These are phyloP conservation scores for Ophioninae sp. DNA, from an alignment of 2,888 invertebrate species.

Conservation along the genomic window DNA sequence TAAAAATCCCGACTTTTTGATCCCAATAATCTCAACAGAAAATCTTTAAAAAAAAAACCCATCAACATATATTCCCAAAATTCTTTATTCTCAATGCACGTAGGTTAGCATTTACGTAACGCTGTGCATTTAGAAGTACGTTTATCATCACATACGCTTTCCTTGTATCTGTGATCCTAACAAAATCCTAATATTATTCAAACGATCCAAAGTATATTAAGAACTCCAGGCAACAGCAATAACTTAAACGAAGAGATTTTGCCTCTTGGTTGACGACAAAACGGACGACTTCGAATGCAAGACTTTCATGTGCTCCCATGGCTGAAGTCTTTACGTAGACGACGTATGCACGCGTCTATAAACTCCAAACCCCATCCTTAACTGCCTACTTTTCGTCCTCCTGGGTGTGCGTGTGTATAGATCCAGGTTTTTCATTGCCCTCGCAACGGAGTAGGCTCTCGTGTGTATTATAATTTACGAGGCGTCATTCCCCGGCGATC, in stretches of 20 bases:
- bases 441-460: slow-evolving; percentile 1
- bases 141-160: background rate
- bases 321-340: slow-evolving; percentile 22
- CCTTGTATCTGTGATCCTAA: slow-evolving; percentile 5
- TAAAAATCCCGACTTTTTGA: no score
- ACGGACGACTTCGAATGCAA: slow-evolving; percentile 32
- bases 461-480: slow-evolving; percentile 57
- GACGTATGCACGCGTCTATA: slow-evolving; percentile 18
- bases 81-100: background rate
- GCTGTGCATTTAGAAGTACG: background rate
- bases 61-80: background rate
- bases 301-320: slow-evolving; percentile 7
- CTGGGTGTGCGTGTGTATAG: background rate
- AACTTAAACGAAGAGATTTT: background rate
- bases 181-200: background rate
- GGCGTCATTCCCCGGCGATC: slow-evolving; percentile 49
- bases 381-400: slow-evolving; percentile 15
- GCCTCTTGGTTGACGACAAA: slow-evolving; percentile 13
- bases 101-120: background rate
- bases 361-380: slow-evolving; percentile 39
- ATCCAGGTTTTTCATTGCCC: slow-evolving; percentile 19
- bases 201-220: slow-evolving; percentile 28
- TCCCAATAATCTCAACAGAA: no score
- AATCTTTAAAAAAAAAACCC: no score
- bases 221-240: background rate